Evolutionary conservation across 2,888 invertebrate species (phyloP), one percentile per base, ranked within the genome.

Genomic region (Eupsilia transversa): DNA sequence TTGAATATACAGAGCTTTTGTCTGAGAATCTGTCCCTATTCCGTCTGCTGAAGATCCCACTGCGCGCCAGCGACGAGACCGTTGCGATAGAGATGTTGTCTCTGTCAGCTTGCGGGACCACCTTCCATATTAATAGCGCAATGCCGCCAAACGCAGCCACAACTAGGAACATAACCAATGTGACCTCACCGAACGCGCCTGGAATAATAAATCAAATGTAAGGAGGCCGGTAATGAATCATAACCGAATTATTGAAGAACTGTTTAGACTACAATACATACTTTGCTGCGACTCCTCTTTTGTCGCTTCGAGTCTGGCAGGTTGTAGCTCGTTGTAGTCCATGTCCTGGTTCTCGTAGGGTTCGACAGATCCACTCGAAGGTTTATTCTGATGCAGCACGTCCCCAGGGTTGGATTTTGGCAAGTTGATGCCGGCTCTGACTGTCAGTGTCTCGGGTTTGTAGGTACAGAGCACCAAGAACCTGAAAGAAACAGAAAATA

Each of bases 401-500:
- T 94, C 97, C 77, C 92, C 95, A 60, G 97, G 97, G 59, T 96
- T 97, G 27, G 97, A 96, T 80, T 97, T 97, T 0, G 98, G 98
- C 77, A 98, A 94, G 82, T 97, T 97, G 88, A 98, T 97, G 89
- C 98, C 98, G 43, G 98, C 98, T 85, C 98, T 96, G 14, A 98
- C 98, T 0, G 98, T 98, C 89, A 98, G 96, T 43, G 98, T 98
- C 91, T 98, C 98, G 1, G 98, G 98, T 89, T 98, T 98, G 91
- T 98, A 98, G 49, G 98, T 98, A 90, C 98, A 98, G 23, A 98
- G 97, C 2, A 98, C 98, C 70, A 98, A 95, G 90, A 98, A 98
- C 84, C 98, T 97, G 89, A 27, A 93, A 92, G 43, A 74, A 63
- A 33, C n/a, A n/a, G 38, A 30, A 14, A 59, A 35, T 59, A n/a